These are phyloP conservation scores for Pluvialis apricaria DNA, from an alignment of 2,113 vertebrate genomes.

Conservation along the genomic window DNA sequence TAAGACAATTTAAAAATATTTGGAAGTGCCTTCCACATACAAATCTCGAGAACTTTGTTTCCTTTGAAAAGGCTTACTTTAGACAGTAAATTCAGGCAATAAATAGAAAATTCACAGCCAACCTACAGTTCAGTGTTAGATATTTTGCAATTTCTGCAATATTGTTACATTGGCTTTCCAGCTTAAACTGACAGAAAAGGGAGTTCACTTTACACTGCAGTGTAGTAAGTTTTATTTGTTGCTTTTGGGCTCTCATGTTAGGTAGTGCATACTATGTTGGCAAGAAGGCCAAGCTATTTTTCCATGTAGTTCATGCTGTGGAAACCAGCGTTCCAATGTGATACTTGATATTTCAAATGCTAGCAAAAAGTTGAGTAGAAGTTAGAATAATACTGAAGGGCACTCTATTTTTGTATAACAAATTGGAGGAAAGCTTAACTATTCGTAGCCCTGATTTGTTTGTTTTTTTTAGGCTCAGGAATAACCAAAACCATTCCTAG, in stretches of 20 bases:
- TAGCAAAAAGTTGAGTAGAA: constrained; percentile 37
- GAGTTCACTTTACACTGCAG: constrained; percentile 25
- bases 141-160: not conserved
- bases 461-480: not conserved
- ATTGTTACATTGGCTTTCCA: not conserved
- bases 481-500: not conserved
- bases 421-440: not conserved
- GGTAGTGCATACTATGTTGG: constrained; percentile 37
- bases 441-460: not conserved
- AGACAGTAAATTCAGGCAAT: not conserved
- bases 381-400: constrained; percentile 28
- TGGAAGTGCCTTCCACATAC: not conserved
- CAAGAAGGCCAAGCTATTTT: constrained; percentile 23
- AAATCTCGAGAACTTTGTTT: not conserved
- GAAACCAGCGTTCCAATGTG: constrained; percentile 18
- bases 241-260: constrained; percentile 29
- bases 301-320: constrained; percentile 57
- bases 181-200: constrained; percentile 37
- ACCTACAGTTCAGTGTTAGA: not conserved
- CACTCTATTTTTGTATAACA: not conserved
- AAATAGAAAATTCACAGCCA: not conserved
- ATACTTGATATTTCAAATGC: constrained; percentile 38
- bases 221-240: constrained; percentile 55
- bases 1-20: not conserved
- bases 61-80: not conserved